phyloP scores from a whole-genome alignment of 2,113 vertebrate species.

The Perognathus longimembris region DNA sequence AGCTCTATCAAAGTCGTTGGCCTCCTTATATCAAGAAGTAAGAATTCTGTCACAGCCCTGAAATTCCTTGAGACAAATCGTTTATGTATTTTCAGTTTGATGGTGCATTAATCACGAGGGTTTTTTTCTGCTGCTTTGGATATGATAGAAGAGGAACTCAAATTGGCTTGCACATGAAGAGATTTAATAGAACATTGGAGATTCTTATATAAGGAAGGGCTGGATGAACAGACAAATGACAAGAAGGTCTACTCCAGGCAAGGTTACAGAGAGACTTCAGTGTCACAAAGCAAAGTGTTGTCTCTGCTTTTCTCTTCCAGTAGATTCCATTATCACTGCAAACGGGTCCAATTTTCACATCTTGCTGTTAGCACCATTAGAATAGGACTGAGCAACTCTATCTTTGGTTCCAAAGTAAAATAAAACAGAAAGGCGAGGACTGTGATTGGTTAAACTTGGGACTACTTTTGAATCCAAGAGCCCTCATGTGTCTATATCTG shows the following conservation, averaged over 20 bases:
- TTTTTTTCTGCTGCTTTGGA: neutral
- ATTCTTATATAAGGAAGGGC: constrained; percentile 28
- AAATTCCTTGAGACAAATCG: constrained; percentile 63
- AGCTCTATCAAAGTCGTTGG: constrained; percentile 41
- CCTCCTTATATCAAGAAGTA: constrained; percentile 65
- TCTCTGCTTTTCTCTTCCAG: neutral
- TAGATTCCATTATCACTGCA: neutral
- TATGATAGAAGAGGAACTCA: constrained; percentile 50
- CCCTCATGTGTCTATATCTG: neutral
- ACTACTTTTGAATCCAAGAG: neutral
- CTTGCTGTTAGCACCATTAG: neutral
- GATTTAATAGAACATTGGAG: neutral
- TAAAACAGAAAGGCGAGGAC: neutral
- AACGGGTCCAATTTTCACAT: neutral
- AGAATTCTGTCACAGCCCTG: constrained; percentile 42
- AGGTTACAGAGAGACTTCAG: neutral
- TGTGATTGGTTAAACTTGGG: neutral
- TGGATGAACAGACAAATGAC: neutral
- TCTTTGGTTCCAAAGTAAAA: neutral
- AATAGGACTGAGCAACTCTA: neutral
- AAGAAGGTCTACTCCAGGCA: neutral
- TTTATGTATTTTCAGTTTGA: constrained; percentile 37
- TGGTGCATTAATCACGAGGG: constrained; percentile 33
- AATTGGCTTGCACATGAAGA: constrained; percentile 14
- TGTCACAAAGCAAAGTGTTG: neutral